Base-by-base conservation (phyloP, 2,797 vertebrate genomes). In the Alcedo atthis region DNA sequence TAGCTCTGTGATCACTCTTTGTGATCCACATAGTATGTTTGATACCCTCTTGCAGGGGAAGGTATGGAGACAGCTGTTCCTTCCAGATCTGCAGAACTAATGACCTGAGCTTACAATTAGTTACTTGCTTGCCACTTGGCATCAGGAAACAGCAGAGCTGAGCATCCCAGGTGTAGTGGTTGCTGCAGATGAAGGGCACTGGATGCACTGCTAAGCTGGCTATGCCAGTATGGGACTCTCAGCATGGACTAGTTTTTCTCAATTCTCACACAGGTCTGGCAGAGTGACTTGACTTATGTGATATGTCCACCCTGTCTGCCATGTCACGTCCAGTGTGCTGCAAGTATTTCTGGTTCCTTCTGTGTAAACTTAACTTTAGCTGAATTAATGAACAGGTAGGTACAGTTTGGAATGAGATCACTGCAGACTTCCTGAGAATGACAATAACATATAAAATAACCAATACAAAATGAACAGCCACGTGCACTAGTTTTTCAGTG, bases 121-220 rank as follows among this genome's bases (percentile, higher is more conserved):
- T 53, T 66, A 4, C 37, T 15, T 8, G 10, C 14, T 66, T 14
- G 5, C 19, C 70, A 30, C 37, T 76, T 42, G 33, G 25, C 40
- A 8, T 1, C 3, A 15, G 28, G 3, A 68, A 63, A 6, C 7
- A 8, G 28, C 8, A 35, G 28, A 78, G 15, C 40, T 81, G 54
- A 49, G n/a, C 28, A 48, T 54, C 33, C 51, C 4, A 4, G 0
- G 0, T 28, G 19, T 40, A 35, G 12, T 12, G 8, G 5, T 28
- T 87, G 18, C 62, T 51, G 14, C 18, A 12, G 8, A 2, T 54
- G 40, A 37, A 59, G 13, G 26, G 10, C 16, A 2, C 30, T 51
- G 58, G 13, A 7, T 74, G 22, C 18, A 2, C 35, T 15, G 35
- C 28, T 37, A 10, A 49, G 8, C 6, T 81, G 40, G 25, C 40